phyloP scores from a whole-genome alignment of 2,888 invertebrate genomes.

The Tetrapedia diversipes region DNA sequence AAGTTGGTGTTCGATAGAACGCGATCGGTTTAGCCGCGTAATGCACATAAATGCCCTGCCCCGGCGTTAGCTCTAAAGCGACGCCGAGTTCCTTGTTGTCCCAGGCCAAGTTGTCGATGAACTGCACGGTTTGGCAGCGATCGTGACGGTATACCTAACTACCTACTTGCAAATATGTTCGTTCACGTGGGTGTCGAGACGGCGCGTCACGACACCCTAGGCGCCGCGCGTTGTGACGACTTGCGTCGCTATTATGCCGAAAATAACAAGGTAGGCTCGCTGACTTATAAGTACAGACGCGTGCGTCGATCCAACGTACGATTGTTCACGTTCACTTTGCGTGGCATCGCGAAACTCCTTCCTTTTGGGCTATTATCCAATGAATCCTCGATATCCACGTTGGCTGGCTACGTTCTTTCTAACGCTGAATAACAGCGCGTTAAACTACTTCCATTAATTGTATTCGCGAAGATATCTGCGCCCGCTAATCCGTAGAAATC shows the following conservation, averaged over 20 bases:
- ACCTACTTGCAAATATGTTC: conserved; percentile 53
- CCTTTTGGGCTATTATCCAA: conserved; percentile 46
- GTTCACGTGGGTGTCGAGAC: conserved; percentile 72
- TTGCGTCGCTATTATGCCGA: conserved; percentile 59
- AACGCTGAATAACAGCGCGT: background rate
- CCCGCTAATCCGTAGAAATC: conserved; percentile 4
- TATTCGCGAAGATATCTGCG: background rate
- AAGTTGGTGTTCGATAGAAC: background rate
- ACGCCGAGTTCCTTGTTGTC: conserved; percentile 4
- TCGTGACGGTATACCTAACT: conserved; percentile 40
- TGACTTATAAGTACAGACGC: conserved; percentile 55
- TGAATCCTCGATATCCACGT: background rate
- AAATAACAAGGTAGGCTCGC: conserved; percentile 65
- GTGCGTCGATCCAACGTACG: conserved; percentile 31
- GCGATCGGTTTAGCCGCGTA: too few relatives aligned
- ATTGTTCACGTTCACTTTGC: conserved; percentile 47
- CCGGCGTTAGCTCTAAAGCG: too few relatives aligned
- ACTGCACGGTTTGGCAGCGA: conserved; percentile 59
- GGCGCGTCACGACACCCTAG: conserved; percentile 63
- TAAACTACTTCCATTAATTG: background rate
- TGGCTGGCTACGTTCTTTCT: background rate
- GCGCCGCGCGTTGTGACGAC: conserved; percentile 64
- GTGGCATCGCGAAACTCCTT: conserved; percentile 30
- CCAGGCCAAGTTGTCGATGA: conserved; percentile 28
- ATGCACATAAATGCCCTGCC: too few relatives aligned